phyloP scores from a whole-genome alignment of 2,888 invertebrate species.

The Drosophila pseudotakahashii region DNA sequence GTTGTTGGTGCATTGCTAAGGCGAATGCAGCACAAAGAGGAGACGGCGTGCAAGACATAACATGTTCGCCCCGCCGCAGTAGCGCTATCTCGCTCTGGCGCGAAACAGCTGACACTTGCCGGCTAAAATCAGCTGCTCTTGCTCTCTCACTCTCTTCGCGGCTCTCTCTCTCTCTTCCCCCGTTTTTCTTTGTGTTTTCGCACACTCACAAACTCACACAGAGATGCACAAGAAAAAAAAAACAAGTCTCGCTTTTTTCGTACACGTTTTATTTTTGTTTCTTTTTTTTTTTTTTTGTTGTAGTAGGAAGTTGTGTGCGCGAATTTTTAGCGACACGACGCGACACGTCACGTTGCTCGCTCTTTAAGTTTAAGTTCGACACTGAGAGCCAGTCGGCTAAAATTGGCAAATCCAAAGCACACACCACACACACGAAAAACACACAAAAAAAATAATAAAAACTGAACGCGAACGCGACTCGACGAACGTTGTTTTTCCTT shows the following conservation, averaged over 20 bases:
- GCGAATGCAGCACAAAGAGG: constrained; percentile 37
- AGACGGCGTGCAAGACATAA: constrained; percentile 33
- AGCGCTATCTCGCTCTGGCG: constrained; percentile 6
- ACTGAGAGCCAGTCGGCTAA: constrained; percentile 68
- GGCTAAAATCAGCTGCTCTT: constrained; percentile 80
- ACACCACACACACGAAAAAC: constrained; percentile 13
- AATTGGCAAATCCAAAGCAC: constrained; percentile 44
- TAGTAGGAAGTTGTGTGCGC: constrained; percentile 70
- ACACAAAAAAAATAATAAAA: constrained; percentile 23
- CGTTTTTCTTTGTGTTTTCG: constrained; percentile 39
- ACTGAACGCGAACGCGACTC: constrained; percentile 29
- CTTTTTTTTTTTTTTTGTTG: constrained; percentile 50
- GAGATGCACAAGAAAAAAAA: constrained; percentile 23
- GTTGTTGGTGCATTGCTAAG: constrained; percentile 43
- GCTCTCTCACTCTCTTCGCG: constrained; percentile 27
- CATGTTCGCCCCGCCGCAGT: constrained; percentile 27
- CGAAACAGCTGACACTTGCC: constrained; percentile 76
- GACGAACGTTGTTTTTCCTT: constrained; percentile 29
- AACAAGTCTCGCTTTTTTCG: constrained; percentile 24
- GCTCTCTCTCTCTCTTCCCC: constrained; percentile 11
- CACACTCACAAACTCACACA: constrained; percentile 22
- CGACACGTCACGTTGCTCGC: constrained; percentile 79
- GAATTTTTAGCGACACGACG: constrained; percentile 70
- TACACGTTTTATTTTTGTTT: constrained; percentile 23
- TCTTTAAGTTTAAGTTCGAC: constrained; percentile 77